Evolutionary conservation across 2,113 vertebrate genomes (phyloP).

Genomic region (Ranitomeya imitator): DNA sequence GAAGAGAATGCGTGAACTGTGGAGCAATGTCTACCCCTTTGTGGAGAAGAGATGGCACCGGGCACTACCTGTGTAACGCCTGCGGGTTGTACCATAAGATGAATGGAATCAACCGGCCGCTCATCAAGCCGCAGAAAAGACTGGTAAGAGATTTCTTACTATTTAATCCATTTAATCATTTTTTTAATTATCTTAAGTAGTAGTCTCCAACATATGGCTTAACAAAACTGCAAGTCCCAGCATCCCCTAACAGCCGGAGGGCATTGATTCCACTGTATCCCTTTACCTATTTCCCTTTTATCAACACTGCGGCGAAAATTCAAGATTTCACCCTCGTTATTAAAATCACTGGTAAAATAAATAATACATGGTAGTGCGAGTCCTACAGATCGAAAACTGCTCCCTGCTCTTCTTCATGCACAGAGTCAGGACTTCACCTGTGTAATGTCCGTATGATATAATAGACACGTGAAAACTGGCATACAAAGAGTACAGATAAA

Average conservation of each 20-base stretch:
- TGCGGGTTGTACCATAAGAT: slow-evolving; percentile 98
- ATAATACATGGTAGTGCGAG: too few relatives aligned
- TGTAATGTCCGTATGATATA: background rate
- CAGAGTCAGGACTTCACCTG: too few relatives aligned
- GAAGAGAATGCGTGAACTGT: slow-evolving; percentile 95
- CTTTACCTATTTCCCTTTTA: too few relatives aligned
- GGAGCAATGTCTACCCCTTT: slow-evolving; percentile 95
- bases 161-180: background rate
- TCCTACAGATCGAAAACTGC: too few relatives aligned
- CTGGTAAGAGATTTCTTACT: slow-evolving; percentile 78
- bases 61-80: slow-evolving; percentile 96
- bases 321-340: too few relatives aligned
- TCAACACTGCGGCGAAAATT: too few relatives aligned
- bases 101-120: slow-evolving; percentile 95
- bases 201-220: background rate
- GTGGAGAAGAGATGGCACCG: slow-evolving; percentile 94
- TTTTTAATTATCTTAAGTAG: background rate
- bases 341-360: too few relatives aligned
- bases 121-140: slow-evolving; percentile 92
- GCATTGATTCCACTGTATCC: too few relatives aligned
- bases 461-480: background rate
- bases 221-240: too few relatives aligned
- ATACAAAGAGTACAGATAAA: background rate
- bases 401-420: too few relatives aligned
- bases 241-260: too few relatives aligned